Conservation (phyloP, 2,113 vertebrate genomes). For the Cinclus cinclus region DNA sequence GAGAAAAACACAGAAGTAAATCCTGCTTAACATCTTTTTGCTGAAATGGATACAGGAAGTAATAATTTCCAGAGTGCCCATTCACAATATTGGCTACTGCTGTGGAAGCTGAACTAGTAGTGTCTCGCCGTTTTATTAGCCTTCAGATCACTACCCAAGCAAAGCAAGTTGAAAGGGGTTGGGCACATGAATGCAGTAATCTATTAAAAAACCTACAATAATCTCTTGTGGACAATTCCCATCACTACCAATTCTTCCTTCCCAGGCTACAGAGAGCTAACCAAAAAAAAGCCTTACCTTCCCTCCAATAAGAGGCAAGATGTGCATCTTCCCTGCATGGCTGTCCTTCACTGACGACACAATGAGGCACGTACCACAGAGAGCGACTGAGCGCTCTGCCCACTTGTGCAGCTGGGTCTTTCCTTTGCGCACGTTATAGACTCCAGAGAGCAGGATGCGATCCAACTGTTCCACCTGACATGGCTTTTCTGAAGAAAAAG, state of each 20-base stretch:
- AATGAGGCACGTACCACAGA: slow-evolving; percentile 94
- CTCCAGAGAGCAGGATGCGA: slow-evolving; percentile 87
- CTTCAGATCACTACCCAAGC: neutral
- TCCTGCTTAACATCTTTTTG: neutral
- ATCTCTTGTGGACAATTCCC: neutral
- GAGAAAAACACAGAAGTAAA: neutral
- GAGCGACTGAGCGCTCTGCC: slow-evolving; percentile 92
- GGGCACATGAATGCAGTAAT: neutral
- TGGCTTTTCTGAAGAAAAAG: slow-evolving; percentile 75
- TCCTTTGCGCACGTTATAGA: slow-evolving; percentile 92
- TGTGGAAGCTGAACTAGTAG: neutral
- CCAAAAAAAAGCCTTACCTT: slow-evolving; percentile 81
- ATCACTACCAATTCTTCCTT: neutral
- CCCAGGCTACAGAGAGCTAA: neutral
- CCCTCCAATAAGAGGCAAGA: slow-evolving; percentile 92
- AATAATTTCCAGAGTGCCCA: neutral
- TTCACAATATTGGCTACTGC: neutral
- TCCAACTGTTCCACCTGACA: slow-evolving; percentile 80
- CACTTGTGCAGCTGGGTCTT: slow-evolving; percentile 97
- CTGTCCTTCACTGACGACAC: slow-evolving; percentile 96
- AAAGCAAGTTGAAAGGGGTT: neutral
- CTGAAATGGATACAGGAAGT: neutral
- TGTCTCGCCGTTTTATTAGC: neutral
- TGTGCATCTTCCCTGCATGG: slow-evolving; percentile 94
- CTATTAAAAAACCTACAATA: neutral